Conservation (phyloP, 2,888 invertebrate species). For the Dorcus parallelipipedus region DNA sequence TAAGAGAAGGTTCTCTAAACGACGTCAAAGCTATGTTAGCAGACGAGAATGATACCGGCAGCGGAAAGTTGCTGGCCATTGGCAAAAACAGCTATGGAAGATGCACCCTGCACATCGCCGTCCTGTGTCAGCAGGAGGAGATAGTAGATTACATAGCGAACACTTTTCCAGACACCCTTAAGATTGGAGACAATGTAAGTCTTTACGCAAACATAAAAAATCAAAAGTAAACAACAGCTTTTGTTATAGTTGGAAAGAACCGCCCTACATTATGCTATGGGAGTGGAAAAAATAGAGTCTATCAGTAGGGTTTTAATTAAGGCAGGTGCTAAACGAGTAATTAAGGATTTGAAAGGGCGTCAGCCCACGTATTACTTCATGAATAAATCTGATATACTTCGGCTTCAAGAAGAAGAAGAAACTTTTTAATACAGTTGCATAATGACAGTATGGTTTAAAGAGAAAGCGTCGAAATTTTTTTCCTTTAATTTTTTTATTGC, state of each 20-base stretch:
- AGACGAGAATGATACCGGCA: constrained; percentile 52
- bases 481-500: too few species aligned
- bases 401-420: constrained; percentile 82
- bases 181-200: constrained; percentile 81
- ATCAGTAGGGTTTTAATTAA: constrained; percentile 77
- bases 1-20: constrained; percentile 61
- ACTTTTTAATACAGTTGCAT: constrained; percentile 46
- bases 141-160: constrained; percentile 75
- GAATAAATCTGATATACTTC: constrained; percentile 83
- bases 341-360: constrained; percentile 83
- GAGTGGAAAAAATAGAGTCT: constrained; percentile 77
- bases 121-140: constrained; percentile 77
- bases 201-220: background rate
- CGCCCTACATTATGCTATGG: constrained; percentile 88
- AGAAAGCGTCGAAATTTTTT: too few species aligned
- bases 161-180: constrained; percentile 68
- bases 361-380: constrained; percentile 91
- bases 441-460: too few species aligned
- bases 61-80: constrained; percentile 55
- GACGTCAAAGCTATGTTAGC: constrained; percentile 58
- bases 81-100: constrained; percentile 71
- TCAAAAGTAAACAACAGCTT: background rate
- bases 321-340: constrained; percentile 77
- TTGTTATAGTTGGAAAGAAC: constrained; percentile 75
- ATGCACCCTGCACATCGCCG: constrained; percentile 81